Percentiles rank a stretch among this genome's conserved stretches.
Evolutionary conservation across 1,140 invertebrate genomes (phyloP).

Genomic region (Drosophila baimaii): DNA sequence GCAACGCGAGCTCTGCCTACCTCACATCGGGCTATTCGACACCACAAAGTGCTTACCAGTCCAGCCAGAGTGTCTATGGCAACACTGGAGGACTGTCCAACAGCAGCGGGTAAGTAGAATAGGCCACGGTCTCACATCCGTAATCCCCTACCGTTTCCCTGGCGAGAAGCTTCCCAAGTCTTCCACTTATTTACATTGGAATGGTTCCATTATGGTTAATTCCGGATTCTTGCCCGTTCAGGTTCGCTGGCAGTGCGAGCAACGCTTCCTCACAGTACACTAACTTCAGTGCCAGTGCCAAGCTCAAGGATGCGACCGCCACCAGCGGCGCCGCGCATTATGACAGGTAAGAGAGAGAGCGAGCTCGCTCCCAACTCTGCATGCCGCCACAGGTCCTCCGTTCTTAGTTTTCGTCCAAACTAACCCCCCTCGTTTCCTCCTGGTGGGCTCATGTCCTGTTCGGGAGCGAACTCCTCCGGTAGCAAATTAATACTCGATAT

Average conservation of each 20-base stretch:
- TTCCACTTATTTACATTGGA: conserved; percentile 15
- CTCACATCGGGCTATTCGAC: conserved; percentile 81
- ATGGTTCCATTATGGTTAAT: conserved; percentile 39
- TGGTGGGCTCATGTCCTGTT: background rate
- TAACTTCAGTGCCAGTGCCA: conserved; percentile 82
- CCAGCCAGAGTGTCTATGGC: conserved; percentile 84
- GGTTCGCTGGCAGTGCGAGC: conserved; percentile 79
- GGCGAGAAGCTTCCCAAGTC: background rate
- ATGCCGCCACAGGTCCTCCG: conserved; percentile 18
- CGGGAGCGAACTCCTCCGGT: background rate
- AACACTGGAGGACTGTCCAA: conserved; percentile 81
- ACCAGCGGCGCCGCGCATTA: conserved; percentile 72
- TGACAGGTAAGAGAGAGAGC: conserved; percentile 75
- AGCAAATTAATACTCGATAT: conserved; percentile 5
- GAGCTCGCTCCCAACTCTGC: conserved; percentile 1
- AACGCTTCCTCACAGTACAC: conserved; percentile 82
- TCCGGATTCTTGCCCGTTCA: conserved; percentile 43
- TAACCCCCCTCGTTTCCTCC: conserved; percentile 14
- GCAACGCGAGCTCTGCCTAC: conserved; percentile 83
- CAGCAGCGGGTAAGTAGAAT: conserved; percentile 81
- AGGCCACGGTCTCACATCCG: conserved; percentile 8
- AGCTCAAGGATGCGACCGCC: conserved; percentile 78
- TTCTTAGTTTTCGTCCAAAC: background rate
- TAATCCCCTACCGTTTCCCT: conserved; percentile 1
- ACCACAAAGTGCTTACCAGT: conserved; percentile 84